Conservation (phyloP, 2,888 invertebrate genomes). For the Athalia circularis region DNA sequence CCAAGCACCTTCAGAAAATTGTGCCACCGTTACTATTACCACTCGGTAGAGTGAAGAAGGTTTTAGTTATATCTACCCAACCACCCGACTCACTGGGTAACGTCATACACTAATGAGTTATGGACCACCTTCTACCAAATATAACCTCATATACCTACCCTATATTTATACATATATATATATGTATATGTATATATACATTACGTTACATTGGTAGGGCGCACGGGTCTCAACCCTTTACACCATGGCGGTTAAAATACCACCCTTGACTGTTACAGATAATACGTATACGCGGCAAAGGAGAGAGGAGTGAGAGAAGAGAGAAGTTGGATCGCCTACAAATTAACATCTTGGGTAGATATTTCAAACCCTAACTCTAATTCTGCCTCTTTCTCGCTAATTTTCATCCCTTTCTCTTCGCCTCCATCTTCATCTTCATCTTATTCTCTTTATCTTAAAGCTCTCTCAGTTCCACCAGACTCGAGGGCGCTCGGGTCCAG, state of each 20-base stretch:
- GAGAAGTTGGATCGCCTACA: conserved; percentile 2
- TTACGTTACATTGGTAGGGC: no score
- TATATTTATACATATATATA: background rate
- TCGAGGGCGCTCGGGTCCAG: background rate
- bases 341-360: conserved; percentile 42
- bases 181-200: no score
- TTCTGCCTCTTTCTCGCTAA: background rate
- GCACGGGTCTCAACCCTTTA: no score
- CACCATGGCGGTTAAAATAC: no score
- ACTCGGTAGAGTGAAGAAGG: background rate
- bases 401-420: background rate
- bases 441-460: background rate
- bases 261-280: background rate
- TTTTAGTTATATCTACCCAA: background rate
- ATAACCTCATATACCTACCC: background rate
- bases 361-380: conserved; percentile 21
- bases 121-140: conserved; percentile 4
- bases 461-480: no score
- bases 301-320: conserved; percentile 1
- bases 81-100: conserved; percentile 19
- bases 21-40: background rate
- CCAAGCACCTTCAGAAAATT: background rate
- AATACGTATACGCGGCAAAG: background rate
- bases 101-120: conserved; percentile 22
- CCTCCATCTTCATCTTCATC: background rate